Evolutionary conservation across 2,888 invertebrate species (phyloP).

Genomic region (Lordiphosa fenestrarum): DNA sequence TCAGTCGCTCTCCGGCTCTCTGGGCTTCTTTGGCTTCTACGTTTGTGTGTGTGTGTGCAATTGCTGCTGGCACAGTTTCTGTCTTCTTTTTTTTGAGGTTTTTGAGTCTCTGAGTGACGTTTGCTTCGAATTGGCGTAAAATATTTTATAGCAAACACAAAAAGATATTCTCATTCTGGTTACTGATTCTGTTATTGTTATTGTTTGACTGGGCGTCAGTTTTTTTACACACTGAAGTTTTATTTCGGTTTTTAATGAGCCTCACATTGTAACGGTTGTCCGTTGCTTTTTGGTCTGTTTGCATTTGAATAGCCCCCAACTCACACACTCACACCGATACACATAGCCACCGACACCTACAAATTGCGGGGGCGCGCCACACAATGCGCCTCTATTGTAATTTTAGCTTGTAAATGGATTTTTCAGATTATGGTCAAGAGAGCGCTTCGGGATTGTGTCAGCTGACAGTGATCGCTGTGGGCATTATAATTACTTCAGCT

Average conservation of each 20-base stretch:
- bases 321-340: constrained; percentile 18
- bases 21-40: neutral
- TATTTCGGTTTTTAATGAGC: constrained; percentile 62
- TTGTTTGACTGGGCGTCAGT: constrained; percentile 56
- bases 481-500: constrained; percentile 56
- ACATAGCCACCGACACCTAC: constrained; percentile 13
- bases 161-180: constrained; percentile 30
- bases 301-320: constrained; percentile 64
- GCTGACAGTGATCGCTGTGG: constrained; percentile 28
- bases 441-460: constrained; percentile 32
- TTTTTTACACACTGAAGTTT: constrained; percentile 61
- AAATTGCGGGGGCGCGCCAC: constrained; percentile 57
- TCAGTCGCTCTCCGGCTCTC: constrained; percentile 6
- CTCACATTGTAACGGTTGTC: constrained; percentile 65
- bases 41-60: constrained; percentile 23
- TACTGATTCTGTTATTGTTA: constrained; percentile 40
- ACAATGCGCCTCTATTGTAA: constrained; percentile 68
- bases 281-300: constrained; percentile 65
- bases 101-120: constrained; percentile 25
- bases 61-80: constrained; percentile 46
- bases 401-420: constrained; percentile 61
- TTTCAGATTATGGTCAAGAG: constrained; percentile 49
- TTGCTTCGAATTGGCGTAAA: constrained; percentile 60
- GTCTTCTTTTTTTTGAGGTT: constrained; percentile 22
- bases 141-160: constrained; percentile 54